Conservation (phyloP, 1,140 invertebrate species). For the Neuroterus valhalla region DNA sequence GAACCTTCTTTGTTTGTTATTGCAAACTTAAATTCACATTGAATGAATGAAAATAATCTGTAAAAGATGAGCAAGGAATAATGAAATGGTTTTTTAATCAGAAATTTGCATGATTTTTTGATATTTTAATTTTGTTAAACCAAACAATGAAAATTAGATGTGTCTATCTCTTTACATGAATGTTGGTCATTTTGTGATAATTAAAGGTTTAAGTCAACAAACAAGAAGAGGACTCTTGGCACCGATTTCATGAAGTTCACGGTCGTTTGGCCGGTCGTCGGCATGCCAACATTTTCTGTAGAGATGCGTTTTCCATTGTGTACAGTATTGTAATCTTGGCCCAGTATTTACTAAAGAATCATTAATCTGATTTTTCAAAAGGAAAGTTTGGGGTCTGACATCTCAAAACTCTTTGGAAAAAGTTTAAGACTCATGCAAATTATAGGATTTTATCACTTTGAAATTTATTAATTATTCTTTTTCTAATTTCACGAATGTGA, state of each 20-base stretch:
- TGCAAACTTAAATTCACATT: too few species aligned
- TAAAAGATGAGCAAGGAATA: too few species aligned
- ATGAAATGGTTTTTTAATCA: too few species aligned
- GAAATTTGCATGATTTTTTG: too few species aligned
- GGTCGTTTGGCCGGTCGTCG: conserved; percentile 16
- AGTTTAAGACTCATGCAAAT: too few species aligned
- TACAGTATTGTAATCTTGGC: conserved; percentile 1
- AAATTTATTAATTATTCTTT: too few species aligned
- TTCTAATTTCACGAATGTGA: too few species aligned
- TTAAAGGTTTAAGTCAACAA: conserved; percentile 12
- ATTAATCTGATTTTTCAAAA: neutral
- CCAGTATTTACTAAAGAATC: neutral
- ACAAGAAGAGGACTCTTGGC: conserved; percentile 10
- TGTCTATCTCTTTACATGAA: neutral
- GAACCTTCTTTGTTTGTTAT: too few species aligned
- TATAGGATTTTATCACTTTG: too few species aligned
- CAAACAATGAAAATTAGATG: too few species aligned
- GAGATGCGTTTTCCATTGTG: conserved; percentile 10
- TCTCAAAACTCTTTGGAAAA: neutral
- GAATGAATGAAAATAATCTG: too few species aligned
- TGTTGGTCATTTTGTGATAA: neutral
- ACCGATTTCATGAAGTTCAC: conserved; percentile 22
- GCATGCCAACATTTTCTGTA: neutral
- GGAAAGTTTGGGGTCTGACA: neutral
- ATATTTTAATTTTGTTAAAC: too few species aligned